A percentile compares a stretch with the other conserved stretches of the same genome.
These are phyloP conservation scores for Pelobates fuscus DNA, from an alignment of 2,113 vertebrate genomes.

Conservation along the genomic window DNA sequence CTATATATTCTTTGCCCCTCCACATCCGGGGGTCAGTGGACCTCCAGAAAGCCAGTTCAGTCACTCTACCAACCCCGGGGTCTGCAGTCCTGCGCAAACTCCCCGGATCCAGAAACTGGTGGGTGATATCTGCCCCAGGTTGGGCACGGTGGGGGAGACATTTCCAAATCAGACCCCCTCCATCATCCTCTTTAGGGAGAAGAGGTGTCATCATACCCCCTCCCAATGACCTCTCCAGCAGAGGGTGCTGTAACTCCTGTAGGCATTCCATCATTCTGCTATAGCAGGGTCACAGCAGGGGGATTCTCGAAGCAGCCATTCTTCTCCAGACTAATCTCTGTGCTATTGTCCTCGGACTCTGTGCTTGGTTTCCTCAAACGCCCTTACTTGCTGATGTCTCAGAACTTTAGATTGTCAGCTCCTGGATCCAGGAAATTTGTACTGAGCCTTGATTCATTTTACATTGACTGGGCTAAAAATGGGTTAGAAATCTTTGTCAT, in stretches of 20 bases:
- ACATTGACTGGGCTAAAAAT: no score
- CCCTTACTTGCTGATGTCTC: background rate
- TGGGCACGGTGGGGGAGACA: background rate
- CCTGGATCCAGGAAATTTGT: background rate
- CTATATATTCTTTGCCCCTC: slow-evolving; percentile 49
- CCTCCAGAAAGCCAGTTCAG: slow-evolving; percentile 30
- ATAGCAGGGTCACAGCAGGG: background rate
- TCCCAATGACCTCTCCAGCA: slow-evolving; percentile 46
- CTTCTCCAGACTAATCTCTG: background rate
- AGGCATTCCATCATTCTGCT: slow-evolving; percentile 57
- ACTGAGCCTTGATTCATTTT: background rate
- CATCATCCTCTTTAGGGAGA: slow-evolving; percentile 16
- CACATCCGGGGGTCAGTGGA: slow-evolving; percentile 26
- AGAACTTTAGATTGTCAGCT: background rate
- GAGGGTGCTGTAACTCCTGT: slow-evolving; percentile 59
- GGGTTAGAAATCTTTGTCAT: no score
- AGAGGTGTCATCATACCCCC: slow-evolving; percentile 34
- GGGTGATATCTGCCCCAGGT: slow-evolving; percentile 6
- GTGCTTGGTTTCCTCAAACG: no score
- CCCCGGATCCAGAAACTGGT: slow-evolving; percentile 48
- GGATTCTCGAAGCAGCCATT: slow-evolving; percentile 23
- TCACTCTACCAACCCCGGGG: slow-evolving; percentile 1
- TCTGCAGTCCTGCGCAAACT: slow-evolving; percentile 18
- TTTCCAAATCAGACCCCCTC: slow-evolving; percentile 26
- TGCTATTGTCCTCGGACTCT: no score